Percentiles rank a stretch among this genome's conserved stretches.
Conservation (phyloP, 2,113 vertebrate genomes). For the Aix galericulata region DNA sequence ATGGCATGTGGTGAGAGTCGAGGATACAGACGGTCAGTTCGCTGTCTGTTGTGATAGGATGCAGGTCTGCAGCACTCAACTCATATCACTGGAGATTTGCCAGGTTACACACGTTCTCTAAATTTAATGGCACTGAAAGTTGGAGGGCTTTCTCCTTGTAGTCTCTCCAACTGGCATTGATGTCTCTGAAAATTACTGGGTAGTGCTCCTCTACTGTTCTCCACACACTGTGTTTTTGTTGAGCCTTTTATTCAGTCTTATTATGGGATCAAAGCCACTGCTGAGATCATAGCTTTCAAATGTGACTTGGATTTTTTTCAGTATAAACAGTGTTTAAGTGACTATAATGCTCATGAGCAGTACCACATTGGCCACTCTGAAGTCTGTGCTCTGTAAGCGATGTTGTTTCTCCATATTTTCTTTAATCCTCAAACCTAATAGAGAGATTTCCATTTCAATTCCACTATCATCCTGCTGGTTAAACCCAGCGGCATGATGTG, state of each 20-base stretch:
- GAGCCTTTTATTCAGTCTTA: neutral
- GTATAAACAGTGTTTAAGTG: neutral
- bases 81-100: neutral
- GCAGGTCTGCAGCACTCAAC: neutral
- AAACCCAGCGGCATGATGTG: accelerated
- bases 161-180: neutral
- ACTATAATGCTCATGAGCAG: neutral
- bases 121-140: neutral
- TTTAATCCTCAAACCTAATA: neutral
- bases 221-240: neutral
- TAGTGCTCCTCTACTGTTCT: neutral
- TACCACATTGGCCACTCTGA: neutral
- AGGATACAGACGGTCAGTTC: accelerated
- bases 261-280: accelerated
- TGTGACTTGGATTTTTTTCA: neutral
- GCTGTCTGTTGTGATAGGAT: accelerated
- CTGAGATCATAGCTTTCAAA: neutral
- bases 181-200: neutral
- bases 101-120: neutral
- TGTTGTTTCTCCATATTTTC: neutral
- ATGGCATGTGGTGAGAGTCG: accelerated
- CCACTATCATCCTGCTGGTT: neutral
- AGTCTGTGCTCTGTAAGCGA: accelerated
- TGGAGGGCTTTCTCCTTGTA: neutral
- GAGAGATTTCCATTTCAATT: neutral